Evolutionary conservation across 2,797 vertebrate genomes (phyloP), one percentile per base, ranked within the genome.

Genomic region (Pelochelys cantorii): DNA sequence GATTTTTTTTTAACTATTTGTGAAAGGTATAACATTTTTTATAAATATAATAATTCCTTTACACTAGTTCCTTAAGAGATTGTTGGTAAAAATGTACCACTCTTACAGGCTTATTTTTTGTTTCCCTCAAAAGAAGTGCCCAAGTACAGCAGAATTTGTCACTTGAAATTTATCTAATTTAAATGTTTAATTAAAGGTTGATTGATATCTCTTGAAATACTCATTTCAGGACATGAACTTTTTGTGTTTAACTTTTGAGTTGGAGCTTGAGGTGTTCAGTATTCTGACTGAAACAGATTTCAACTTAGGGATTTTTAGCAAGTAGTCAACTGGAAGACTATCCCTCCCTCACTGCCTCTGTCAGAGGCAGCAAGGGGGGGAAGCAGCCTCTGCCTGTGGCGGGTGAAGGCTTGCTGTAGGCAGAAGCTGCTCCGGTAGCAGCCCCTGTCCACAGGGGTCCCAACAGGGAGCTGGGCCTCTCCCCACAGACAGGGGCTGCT

Each of bases 1-100:
- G 34, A 79, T 86, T 5, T 74, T 59, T 7, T 78, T 59, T 88
- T n/a, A n/a, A 53, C 85, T 91, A 83, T 85, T 94, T 94, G 94
- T 74, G 42, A 48, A 89, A 91, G 84, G 88, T 95, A 94, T 88
- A 95, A 93, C 86, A 92, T 65, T 89, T 95, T 84, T 94, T 94
- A 82, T 87, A 90, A 92, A 97, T 95, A 94, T 95, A 90, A 92
- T 95, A 92, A 95, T 96, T 62, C 31, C 89, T 81, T 96, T 92
- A 94, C 90, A 94, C 89, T 88, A 68, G 60, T 86, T 94, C 94
- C 93, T 90, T 95, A 85, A 85, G 78, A 78, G 84, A 89, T 80
- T 0, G 5, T 92, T 31, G 86, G 85, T 71, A 89, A 94, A 92
- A 74, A 74, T 80, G 65, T 48, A 48, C 42, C 42, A 48, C 8